A percentile compares a stretch with the other conserved stretches of the same genome.
Evolutionary conservation across 2,113 vertebrate species (phyloP).

Genomic region (Formicarius rufipectus): DNA sequence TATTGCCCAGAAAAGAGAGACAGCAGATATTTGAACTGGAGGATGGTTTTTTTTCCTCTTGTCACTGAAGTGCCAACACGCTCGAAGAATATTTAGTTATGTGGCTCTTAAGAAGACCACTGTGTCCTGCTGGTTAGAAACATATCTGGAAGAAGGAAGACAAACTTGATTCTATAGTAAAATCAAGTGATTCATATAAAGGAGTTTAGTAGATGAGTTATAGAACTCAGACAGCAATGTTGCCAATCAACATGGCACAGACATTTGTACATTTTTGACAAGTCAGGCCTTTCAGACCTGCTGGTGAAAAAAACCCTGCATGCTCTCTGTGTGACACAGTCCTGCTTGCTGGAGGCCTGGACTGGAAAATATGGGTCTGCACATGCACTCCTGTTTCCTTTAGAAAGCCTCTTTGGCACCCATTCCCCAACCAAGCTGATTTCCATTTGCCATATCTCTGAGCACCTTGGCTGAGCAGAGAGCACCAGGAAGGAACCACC

Average conservation of each 20-base stretch:
- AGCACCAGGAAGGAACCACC: neutral
- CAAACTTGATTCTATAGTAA: neutral
- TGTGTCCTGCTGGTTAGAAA: neutral
- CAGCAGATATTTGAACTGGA: neutral
- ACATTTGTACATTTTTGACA: neutral
- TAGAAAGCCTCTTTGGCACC: neutral
- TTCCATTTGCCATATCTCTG: neutral
- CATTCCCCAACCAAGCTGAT: neutral
- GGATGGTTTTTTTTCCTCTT: neutral
- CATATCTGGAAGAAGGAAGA: neutral
- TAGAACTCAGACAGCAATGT: neutral
- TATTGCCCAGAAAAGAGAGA: neutral
- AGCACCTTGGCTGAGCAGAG: neutral
- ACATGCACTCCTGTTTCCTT: neutral
- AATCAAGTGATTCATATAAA: neutral
- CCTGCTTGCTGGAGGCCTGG: neutral
- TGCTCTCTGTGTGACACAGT: neutral
- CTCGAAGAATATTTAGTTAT: neutral
- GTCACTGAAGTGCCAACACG: neutral
- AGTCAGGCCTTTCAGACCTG: neutral
- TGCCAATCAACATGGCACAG: fast-evolving
- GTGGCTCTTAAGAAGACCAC: neutral
- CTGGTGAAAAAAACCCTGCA: neutral
- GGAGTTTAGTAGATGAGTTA: neutral
- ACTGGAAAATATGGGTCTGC: neutral